Base-by-base conservation (phyloP, 2,888 invertebrate species). In the Drosophila formosana region DNA sequence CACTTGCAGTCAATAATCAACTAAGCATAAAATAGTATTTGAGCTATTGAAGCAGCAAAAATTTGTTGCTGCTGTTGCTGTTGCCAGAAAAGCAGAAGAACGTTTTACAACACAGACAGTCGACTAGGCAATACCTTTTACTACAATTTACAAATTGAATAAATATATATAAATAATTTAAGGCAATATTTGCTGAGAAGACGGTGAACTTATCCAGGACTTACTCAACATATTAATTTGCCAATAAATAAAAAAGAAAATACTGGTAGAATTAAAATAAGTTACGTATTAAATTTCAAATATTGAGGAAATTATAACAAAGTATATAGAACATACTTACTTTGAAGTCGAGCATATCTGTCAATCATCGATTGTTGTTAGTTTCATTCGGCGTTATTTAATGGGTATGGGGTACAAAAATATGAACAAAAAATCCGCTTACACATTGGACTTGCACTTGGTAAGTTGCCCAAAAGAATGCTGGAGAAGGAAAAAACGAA, bases 21-120 rank as follows among this genome's bases (percentile, higher is more conserved):
- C 85, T 84, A 86, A 84, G 82, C 87, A 84, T 85, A 85, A 85
- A 86, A 86, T 86, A 86, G 82, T 80, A 84, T 85, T 84, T 84
- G 85, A 85, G 78, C 86, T 80, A 85, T 83, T 85, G 85, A 83
- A 75, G 82, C 84, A 82, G 84, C 77, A 86, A 79, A 84, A 86
- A 82, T 83, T 78, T 81, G 79, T 66, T 78, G 68, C 64, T 78
- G 66, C 70, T 69, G 49, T 30, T 66, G 60, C 39, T 69, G 49
- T 30, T 66, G 60, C 39, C 50, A 64, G 39, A 26, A 55, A 67
- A 28, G 39, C 46, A 58, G 45, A 49, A 49, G 53, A 39, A 56
- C 23, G 37, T 41, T 25, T 4, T 1, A 3, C 6, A 45, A 34
- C 8, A 3, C 4, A 23, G 13, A 5, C 1, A 3, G 25, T 2